phyloP scores from a whole-genome alignment of 2,113 vertebrate genomes.

The Axis porcinus region DNA sequence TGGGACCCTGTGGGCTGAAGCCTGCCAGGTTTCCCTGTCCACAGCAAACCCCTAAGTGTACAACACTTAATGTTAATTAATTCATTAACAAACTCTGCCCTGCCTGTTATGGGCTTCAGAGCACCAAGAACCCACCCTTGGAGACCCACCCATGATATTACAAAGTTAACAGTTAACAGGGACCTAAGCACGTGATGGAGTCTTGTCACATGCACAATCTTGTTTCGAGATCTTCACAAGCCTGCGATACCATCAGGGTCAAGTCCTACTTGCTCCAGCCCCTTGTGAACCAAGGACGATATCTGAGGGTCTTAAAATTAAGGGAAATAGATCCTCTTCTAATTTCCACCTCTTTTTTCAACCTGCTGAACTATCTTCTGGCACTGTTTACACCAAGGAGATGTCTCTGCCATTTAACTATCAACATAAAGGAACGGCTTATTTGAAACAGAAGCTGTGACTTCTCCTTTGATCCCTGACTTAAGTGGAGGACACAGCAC shows the following conservation, averaged over 20 bases:
- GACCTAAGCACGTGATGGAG: rapidly evolving
- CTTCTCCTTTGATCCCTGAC: neutral
- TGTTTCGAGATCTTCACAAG: rapidly evolving
- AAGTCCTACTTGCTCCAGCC: neutral
- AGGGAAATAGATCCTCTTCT: neutral
- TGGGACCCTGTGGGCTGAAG: rapidly evolving
- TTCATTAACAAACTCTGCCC: too few species aligned
- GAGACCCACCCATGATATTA: too few species aligned
- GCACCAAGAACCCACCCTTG: rapidly evolving
- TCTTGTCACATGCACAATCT: neutral
- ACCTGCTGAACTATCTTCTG: neutral
- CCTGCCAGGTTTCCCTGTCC: neutral
- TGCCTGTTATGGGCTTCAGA: neutral
- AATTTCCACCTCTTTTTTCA: neutral
- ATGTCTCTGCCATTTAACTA: neutral
- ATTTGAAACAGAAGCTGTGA: neutral
- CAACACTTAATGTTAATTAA: neutral
- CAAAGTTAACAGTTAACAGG: neutral
- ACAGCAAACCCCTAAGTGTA: neutral
- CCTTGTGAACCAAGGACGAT: neutral
- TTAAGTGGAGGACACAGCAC: neutral
- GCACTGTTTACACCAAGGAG: too few species aligned
- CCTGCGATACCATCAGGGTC: too few species aligned
- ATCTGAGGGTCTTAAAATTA: neutral
- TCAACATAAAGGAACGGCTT: neutral